Evolutionary conservation across 2,113 vertebrate genomes (phyloP).

Genomic region (Oceanodroma tethys): DNA sequence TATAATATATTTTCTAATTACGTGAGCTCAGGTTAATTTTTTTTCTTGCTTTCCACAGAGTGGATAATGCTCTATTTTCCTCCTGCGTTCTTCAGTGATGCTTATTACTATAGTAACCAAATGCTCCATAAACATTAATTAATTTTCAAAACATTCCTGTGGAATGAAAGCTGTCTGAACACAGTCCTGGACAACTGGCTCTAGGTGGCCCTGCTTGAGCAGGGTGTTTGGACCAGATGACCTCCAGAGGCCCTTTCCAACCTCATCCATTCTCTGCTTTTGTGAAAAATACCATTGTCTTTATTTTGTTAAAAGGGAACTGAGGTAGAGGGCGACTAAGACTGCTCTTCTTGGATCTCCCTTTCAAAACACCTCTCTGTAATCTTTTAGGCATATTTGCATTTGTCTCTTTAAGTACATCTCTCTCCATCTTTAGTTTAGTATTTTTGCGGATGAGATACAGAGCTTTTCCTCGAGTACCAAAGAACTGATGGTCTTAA

Average conservation of each 20-base stretch:
- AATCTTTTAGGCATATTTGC: background rate
- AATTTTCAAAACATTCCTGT: background rate
- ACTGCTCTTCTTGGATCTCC: background rate
- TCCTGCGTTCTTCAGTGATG: background rate
- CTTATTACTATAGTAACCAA: constrained; percentile 41
- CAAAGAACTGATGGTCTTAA: background rate
- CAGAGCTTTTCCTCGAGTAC: background rate
- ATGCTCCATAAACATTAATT: background rate
- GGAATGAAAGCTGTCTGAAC: background rate
- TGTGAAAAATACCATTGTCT: background rate
- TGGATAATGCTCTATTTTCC: background rate
- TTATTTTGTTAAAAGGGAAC: background rate
- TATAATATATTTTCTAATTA: background rate
- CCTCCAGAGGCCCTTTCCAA: background rate
- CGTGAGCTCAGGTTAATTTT: background rate
- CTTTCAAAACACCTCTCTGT: background rate
- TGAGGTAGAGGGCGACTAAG: background rate
- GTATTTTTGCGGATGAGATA: background rate
- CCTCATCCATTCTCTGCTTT: background rate
- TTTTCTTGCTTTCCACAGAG: background rate
- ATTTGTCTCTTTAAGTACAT: background rate
- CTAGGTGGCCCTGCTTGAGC: background rate
- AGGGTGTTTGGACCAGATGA: background rate
- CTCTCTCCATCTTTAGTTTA: background rate
- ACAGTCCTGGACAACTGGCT: background rate